Conservation (phyloP, 1,140 invertebrate species). For the Listronotus bonariensis region DNA sequence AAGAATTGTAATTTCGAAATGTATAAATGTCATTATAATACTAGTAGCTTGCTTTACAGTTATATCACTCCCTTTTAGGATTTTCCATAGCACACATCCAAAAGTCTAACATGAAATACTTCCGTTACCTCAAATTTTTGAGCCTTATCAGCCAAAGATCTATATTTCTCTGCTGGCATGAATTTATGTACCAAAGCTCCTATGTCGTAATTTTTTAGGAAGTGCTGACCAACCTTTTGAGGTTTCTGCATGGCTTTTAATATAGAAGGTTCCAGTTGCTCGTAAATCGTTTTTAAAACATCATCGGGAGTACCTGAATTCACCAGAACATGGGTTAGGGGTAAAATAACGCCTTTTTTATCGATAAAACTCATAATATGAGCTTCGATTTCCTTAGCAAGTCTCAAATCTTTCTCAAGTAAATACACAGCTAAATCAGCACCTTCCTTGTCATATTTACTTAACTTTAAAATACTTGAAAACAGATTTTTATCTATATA, state of each 20-base stretch:
- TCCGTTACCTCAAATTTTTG: slow-evolving; percentile 65
- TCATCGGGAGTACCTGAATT: slow-evolving; percentile 52
- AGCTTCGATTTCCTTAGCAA: slow-evolving; percentile 57
- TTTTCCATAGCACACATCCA: slow-evolving; percentile 61
- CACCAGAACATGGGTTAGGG: slow-evolving; percentile 59
- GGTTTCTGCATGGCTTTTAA: slow-evolving; percentile 66
- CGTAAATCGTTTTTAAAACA: slow-evolving; percentile 59
- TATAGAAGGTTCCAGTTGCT: slow-evolving; percentile 63
- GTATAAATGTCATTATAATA: slow-evolving; percentile 47
- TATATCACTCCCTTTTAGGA: slow-evolving; percentile 35
- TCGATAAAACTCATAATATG: slow-evolving; percentile 53
- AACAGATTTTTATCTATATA: slow-evolving; percentile 59
- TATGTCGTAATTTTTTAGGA: slow-evolving; percentile 59
- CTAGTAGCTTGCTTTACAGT: slow-evolving; percentile 39
- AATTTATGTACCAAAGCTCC: slow-evolving; percentile 60
- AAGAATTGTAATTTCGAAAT: slow-evolving; percentile 55
- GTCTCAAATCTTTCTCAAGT: slow-evolving; percentile 57
- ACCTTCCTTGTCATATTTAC: slow-evolving; percentile 56
- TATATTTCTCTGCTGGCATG: slow-evolving; percentile 62
- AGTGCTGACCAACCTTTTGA: slow-evolving; percentile 66
- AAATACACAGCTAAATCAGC: slow-evolving; percentile 59
- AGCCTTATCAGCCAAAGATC: slow-evolving; percentile 60
- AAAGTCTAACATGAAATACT: slow-evolving; percentile 60
- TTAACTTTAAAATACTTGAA: slow-evolving; percentile 52
- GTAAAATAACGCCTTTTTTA: slow-evolving; percentile 64